Conservation (phyloP, 2,113 vertebrate species). For the Ariopsis seemanni region DNA sequence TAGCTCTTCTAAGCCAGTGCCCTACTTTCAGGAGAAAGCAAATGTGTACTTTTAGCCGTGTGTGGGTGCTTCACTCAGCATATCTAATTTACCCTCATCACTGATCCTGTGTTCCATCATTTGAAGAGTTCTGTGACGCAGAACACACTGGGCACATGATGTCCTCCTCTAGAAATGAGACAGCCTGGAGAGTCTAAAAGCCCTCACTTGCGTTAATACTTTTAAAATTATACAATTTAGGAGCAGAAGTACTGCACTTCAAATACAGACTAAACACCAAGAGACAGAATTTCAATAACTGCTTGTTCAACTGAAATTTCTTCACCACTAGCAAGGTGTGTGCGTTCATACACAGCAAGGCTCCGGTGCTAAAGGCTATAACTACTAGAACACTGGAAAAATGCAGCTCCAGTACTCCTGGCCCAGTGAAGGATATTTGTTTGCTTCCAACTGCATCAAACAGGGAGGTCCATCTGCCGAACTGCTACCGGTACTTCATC, state of each 20-base stretch:
- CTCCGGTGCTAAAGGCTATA: background rate
- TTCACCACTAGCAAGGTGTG: background rate
- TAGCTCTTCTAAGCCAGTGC: conserved; percentile 8
- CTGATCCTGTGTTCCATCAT: conserved; percentile 29
- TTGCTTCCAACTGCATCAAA: background rate
- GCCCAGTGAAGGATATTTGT: background rate
- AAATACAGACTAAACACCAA: background rate
- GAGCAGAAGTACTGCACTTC: background rate
- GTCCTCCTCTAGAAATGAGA: background rate
- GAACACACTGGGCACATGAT: conserved; percentile 9
- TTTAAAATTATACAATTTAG: background rate
- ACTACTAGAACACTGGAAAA: too few species aligned
- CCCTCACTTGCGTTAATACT: background rate
- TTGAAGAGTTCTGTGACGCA: conserved; percentile 23
- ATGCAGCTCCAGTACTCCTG: background rate
- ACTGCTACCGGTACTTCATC: background rate
- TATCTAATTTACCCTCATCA: conserved; percentile 34
- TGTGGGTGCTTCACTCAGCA: conserved; percentile 31
- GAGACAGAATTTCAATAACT: background rate
- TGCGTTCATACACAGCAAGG: background rate
- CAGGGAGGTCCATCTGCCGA: background rate
- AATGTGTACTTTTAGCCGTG: conserved; percentile 7
- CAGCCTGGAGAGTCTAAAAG: background rate
- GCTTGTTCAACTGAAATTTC: background rate
- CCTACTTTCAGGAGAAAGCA: conserved; percentile 19